Percentiles rank a stretch among this genome's conserved stretches.
Evolutionary conservation across 1,140 invertebrate genomes (phyloP).

Genomic region (Gryllus bimaculatus): DNA sequence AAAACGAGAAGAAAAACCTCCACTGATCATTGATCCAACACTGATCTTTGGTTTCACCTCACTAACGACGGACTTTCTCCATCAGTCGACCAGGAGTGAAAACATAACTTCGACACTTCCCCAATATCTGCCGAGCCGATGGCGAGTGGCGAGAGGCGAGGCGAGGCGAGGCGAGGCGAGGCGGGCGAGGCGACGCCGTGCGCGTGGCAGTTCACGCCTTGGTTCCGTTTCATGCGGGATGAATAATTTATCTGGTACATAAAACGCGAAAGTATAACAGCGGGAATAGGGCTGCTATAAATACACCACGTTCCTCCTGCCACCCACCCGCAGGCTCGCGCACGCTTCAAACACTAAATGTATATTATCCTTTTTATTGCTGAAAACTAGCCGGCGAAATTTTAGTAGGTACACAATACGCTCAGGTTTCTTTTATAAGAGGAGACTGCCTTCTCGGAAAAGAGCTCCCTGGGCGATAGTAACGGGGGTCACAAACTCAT

Average conservation of each 20-base stretch:
- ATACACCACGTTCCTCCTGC: not conserved
- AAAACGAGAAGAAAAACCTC: no score
- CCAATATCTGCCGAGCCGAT: no score
- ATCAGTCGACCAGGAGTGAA: no score
- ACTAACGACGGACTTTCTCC: no score
- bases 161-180: no score
- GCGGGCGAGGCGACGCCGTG: no score
- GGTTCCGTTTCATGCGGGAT: not conserved
- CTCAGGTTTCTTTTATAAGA: not conserved
- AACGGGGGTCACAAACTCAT: not conserved
- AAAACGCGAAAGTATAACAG: conserved; percentile 1
- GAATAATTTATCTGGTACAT: conserved; percentile 1
- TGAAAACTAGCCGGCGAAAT: not conserved
- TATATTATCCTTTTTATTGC: not conserved
- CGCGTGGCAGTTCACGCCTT: not conserved
- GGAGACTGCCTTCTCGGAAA: not conserved
- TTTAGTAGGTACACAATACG: not conserved
- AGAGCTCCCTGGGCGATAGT: not conserved
- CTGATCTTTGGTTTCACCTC: no score
- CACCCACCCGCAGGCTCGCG: no score
- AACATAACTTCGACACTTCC: no score
- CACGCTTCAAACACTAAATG: not conserved
- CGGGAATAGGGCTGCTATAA: not conserved
- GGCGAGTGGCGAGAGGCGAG: no score
- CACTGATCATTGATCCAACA: no score